Base-by-base conservation (phyloP, 2,797 vertebrate species). In the Cygnus olor region DNA sequence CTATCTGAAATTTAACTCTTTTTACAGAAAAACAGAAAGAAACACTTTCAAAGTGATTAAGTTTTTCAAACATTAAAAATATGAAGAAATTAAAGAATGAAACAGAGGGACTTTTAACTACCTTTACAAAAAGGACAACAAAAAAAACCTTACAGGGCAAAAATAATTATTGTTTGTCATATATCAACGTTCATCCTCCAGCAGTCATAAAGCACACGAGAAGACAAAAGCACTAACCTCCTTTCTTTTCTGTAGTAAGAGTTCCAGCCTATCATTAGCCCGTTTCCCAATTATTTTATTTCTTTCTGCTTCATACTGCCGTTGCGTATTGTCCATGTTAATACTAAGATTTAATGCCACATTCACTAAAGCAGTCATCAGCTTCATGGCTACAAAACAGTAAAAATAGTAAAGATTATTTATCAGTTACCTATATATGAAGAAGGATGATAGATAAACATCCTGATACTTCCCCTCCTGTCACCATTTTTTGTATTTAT, bases 271-370 rank as follows among this genome's bases (percentile, higher is more conserved):
- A 95, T 99, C 99, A 63, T 99, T 99, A 69, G 99, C 99, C 97
- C 99, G 97, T 98, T 99, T 99, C 88, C 99, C 99, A 85, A 99
- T 98, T 65, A 99, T 99, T 98, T 99, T 99, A 97, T 99, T 99
- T 92, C 99, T 98, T 96, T 99, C 99, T 34, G 99, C 98, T 96
- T 99, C 99, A 38, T 99, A 99, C 73, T 99, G 99, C 82, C 99
- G 98, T 96, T 99, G 99, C 38, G 99, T 99, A 96, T 99, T 99
- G 98, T 99, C 99, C 99, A 99, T 99, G 98, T 99, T 99, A 96
- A 99, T 99, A 98, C 99, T 99, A 96, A 99, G 98, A 97, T 99
- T 99, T 95, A 99, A 98, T 95, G 99, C 99, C 98, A 99, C 99
- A 95, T 99, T 99, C 97, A 99, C 99, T 98, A 99, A 98, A 89